Evolutionary conservation across 1,140 invertebrate species (phyloP), one percentile per base, ranked within the genome.

Genomic region (Olivierus martensii): DNA sequence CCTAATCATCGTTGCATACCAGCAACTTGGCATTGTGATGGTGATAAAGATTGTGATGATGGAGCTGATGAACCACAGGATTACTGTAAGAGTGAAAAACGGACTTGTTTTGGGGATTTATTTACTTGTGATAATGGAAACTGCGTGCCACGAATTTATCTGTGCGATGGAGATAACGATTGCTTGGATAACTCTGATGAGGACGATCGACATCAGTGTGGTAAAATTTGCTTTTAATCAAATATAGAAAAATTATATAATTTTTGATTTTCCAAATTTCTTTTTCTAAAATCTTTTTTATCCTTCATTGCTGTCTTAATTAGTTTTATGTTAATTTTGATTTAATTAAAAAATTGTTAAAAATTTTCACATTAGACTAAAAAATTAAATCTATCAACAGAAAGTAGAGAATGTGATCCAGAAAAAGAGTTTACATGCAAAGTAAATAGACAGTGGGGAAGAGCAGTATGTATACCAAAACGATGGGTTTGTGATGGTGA

Each of bases 61-160:
- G 82, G 81, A 0, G 83, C 83, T 7, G 89, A 94, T 63, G 88
- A 93, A 69, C 87, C 86, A 1, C 82, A 83, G 61, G 84, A 85
- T 62, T 92, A 93, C 66, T 94, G 89, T 64, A 87, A 89, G 61
- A 86, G 83, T 14, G 88, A 92, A 66, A 88, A 87, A n/a, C 76
- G 89, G 58, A 94, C 89, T 1, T 97, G 93, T 65, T 93, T 91
- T 59, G 87, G 90, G 0, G 90, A 94, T 67, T 70, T 93, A 0
- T 96, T 95, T 63, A 93, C 90, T 0, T 98, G 94, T 64, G 86
- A 89, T 62, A 96, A 96, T 69, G 92, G 91, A 6, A 94, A 93
- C 63, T 99, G 94, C 66, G 92, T 98, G 57, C 89, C 88, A 0
- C 74, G 87, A 53, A 92, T 89, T 55, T 98, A 97, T 67, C 89